phyloP scores from a whole-genome alignment of 2,113 vertebrate species.

The Tylochromis polylepis region DNA sequence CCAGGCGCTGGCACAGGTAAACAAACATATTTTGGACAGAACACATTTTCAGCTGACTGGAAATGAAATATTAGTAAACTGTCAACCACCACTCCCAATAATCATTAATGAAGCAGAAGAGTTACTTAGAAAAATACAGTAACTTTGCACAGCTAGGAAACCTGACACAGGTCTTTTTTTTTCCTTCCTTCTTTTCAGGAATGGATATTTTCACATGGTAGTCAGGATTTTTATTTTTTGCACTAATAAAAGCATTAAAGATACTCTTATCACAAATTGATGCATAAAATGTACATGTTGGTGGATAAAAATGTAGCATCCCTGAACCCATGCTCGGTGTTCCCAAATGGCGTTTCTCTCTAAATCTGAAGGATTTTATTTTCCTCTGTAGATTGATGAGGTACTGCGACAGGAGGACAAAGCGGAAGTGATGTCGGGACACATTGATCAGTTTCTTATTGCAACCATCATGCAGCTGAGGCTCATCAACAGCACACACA shows the following conservation, averaged over 20 bases:
- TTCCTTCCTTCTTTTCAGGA: neutral
- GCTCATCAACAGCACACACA: slow-evolving; percentile 92
- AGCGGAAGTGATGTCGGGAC: slow-evolving; percentile 96
- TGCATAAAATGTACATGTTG: neutral
- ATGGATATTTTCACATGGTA: neutral
- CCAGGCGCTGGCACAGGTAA: slow-evolving; percentile 94
- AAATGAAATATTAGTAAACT: neutral
- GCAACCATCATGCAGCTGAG: slow-evolving; percentile 96
- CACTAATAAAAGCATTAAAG: neutral
- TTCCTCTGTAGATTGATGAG: slow-evolving; percentile 84
- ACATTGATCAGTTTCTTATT: slow-evolving; percentile 97
- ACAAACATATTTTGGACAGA: neutral
- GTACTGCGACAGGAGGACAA: slow-evolving; percentile 95
- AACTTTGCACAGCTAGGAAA: neutral
- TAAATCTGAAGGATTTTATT: neutral
- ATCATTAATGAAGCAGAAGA: neutral
- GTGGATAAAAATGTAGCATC: neutral
- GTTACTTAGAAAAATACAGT: neutral
- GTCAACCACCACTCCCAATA: neutral
- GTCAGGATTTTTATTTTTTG: neutral
- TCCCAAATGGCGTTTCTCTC: neutral
- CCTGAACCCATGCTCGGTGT: neutral
- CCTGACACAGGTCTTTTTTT: neutral
- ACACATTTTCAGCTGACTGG: neutral
- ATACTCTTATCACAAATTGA: neutral